Conservation (phyloP, 2,888 invertebrate genomes). For the Drosophila glabriapex region DNA sequence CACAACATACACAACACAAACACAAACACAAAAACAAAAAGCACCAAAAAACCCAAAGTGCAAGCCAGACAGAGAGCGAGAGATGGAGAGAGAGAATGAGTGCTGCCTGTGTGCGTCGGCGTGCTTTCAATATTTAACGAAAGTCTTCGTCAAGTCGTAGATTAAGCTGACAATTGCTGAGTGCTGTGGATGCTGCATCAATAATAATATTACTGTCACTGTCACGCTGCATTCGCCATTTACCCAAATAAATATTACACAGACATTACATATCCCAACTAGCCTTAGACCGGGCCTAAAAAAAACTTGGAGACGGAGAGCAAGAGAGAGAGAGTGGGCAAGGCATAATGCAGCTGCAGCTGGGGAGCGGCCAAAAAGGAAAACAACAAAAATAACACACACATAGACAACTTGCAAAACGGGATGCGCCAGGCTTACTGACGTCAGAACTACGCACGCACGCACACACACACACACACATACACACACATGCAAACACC, state of each 20-base stretch:
- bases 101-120: slow-evolving; percentile 48
- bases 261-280: slow-evolving; percentile 17
- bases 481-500: slow-evolving; percentile 17
- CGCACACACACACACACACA: slow-evolving; percentile 17
- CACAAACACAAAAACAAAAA: slow-evolving; percentile 33
- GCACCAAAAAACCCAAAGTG: slow-evolving; percentile 39
- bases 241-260: slow-evolving; percentile 35
- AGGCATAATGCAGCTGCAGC: slow-evolving; percentile 28
- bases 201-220: slow-evolving; percentile 50
- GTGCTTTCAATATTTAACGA: slow-evolving; percentile 72
- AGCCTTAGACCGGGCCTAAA: slow-evolving; percentile 29
- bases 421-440: slow-evolving; percentile 56
- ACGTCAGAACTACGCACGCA: slow-evolving; percentile 51
- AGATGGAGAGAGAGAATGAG: slow-evolving; percentile 15
- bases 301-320: background rate
- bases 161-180: slow-evolving; percentile 17
- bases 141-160: slow-evolving; percentile 55
- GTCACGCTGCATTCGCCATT: slow-evolving; percentile 47
- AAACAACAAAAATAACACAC: slow-evolving; percentile 9
- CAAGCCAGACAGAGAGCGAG: slow-evolving; percentile 31
- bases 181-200: slow-evolving; percentile 52
- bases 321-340: background rate
- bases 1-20: slow-evolving; percentile 45
- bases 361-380: slow-evolving; percentile 51
- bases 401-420: slow-evolving; percentile 19